phyloP scores from a whole-genome alignment of 53 echinoderm and acorn worm genomes.

The Astropecten irregularis region DNA sequence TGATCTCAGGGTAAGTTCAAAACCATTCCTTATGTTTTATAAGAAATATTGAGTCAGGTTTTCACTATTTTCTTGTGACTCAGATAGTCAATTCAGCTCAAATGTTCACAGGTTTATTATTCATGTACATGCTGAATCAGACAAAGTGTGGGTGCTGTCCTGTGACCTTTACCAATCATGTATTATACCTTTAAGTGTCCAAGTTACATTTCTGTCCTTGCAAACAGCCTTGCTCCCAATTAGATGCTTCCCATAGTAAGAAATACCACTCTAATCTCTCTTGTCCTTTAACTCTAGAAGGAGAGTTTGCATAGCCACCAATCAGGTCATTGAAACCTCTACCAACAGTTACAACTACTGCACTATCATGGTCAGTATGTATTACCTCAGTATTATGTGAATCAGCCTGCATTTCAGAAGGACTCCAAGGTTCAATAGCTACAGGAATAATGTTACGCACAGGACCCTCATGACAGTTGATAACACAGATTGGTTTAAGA shows the following conservation, averaged over 20 bases:
- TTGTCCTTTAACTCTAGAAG: slow-evolving; percentile 76
- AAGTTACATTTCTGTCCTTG: too few relatives aligned
- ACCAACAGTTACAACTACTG: slow-evolving; percentile 84
- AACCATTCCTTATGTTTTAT: too few relatives aligned
- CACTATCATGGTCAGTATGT: not conserved
- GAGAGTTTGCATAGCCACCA: slow-evolving; percentile 78
- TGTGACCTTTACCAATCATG: too few relatives aligned
- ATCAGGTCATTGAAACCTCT: slow-evolving; percentile 89
- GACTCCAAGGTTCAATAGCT: slow-evolving; percentile 40
- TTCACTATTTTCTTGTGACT: too few relatives aligned
- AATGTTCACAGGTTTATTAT: too few relatives aligned
- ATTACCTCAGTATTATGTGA: slow-evolving; percentile 1
- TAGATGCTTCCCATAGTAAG: slow-evolving; percentile 82
- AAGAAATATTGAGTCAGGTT: too few relatives aligned
- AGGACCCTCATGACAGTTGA: slow-evolving; percentile 93
- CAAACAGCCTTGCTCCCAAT: slow-evolving; percentile 66
- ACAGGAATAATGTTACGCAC: slow-evolving; percentile 79
- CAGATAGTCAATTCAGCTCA: too few relatives aligned
- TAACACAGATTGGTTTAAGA: slow-evolving; percentile 68
- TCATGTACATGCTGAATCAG: too few relatives aligned
- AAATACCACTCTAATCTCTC: slow-evolving; percentile 84
- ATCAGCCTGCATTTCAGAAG: slow-evolving; percentile 6
- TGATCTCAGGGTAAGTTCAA: too few relatives aligned
- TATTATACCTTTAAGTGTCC: too few relatives aligned
- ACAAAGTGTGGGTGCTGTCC: too few relatives aligned